Base-by-base conservation (phyloP, 2,888 invertebrate genomes). In the Homarus gammarus region DNA sequence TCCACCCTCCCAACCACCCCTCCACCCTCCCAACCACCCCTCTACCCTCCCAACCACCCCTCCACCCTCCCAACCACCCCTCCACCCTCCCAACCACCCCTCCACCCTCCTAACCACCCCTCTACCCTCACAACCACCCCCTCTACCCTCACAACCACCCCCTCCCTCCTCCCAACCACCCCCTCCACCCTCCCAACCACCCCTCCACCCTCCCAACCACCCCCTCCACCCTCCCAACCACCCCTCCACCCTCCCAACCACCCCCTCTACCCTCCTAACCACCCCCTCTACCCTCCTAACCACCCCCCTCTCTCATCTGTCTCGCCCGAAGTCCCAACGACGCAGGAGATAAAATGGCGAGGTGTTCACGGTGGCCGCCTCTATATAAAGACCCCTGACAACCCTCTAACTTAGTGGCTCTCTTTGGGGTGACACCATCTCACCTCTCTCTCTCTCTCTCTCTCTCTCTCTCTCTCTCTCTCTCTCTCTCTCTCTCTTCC, bases 301-400 rank as follows among this genome's bases (percentile, higher is more conserved):
- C 22, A 22, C 56, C 3, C 64, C 64, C 64, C 5, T 5, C 6
- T 12, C 44, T 44, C 64, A n/a, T 64, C 64, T n/a, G 64, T 64
- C 64, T n/a, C 64, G 56, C 18, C 15, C 18, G 27, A 12, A 10
- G 2, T 64, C 64, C 27, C 12, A 64, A 27, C 64, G 27, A 8
- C 56, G 56, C 56, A 56, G 56, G 27, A n/a, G 64, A 64, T 64
- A 64, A 64, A 8, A 56, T 8, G 15, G 10, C n/a, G 27, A 0
- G 64, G 27, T 18, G 64, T 64, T 64, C 64, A 64, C 64, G 64
- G 64, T 64, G 64, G 27, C 6, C 56, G 18, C 56, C 64, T 64
- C 64, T 64, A 27, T 64, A 64, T 64, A 64, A 64, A 64, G 27
- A n/a, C 64, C 27, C 27, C 6, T 27, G 64, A 64, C 64, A 64